Base-by-base conservation (phyloP, 2,888 invertebrate genomes). In the Drosophila ezoana region DNA sequence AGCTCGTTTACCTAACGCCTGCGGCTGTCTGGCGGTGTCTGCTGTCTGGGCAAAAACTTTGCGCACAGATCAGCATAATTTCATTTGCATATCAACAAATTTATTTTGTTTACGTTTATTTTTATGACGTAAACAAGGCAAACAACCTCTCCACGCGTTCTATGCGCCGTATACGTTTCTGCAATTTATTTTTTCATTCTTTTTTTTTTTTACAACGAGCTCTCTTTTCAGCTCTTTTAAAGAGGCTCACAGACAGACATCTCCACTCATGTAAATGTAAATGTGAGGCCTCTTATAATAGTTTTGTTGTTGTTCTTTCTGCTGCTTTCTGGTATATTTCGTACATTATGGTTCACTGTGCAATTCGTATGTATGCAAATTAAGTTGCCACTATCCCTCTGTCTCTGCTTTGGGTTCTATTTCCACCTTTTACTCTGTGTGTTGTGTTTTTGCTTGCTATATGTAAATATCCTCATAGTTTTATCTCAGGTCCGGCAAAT, bases 41-140 rank as follows among this genome's bases (percentile, higher is more conserved):
- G 59, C 13, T 14, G 35, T 37, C 62, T 16, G 37, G 57, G 52
- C 38, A 67, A 59, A 72, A 65, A 60, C 44, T 81, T 76, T 78
- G 56, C 45, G 64, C 65, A 48, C 61, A 85, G 88, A 83, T 85
- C 85, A 86, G 81, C 83, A 85, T 85, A 89, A 87, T 82, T 87
- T 83, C 73, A 87, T 87, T 87, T 87, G 89, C 87, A 87, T 87
- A 87, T 87, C 87, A 85, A 85, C 85, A 89, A 89, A 84, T 87
- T 89, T 81, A 69, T 81, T 78, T 84, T 84, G 76, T 89, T 73
- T 76, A 66, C 75, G 74, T 81, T 72, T 77, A 78, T 80, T 78
- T 76, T 74, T 73, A 79, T 77, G 79, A 76, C 76, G 74, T 67
- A 86, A 83, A 70, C 81, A 76, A 67, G 75, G 60, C 67, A 63